Evolutionary conservation across 2,888 invertebrate species (phyloP).

Genomic region (Drosophila neutralis): DNA sequence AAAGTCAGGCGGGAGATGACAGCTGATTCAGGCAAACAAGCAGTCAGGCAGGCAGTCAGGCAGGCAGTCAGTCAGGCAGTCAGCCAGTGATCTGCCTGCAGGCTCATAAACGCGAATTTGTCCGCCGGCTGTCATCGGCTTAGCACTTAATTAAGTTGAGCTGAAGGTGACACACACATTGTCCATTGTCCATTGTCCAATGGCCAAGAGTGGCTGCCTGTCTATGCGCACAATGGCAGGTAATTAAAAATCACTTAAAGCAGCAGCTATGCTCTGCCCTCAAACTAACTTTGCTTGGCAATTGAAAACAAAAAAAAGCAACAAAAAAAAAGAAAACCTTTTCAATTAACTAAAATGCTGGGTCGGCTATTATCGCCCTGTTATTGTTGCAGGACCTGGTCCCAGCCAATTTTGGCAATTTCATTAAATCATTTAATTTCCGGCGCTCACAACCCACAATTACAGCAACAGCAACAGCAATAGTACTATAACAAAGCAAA

Average conservation of each 20-base stretch:
- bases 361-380: constrained; percentile 57
- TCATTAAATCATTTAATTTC: constrained; percentile 82
- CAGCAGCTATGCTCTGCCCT: constrained; percentile 6
- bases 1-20: background rate
- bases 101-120: constrained; percentile 24
- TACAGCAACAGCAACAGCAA: constrained; percentile 35
- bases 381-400: constrained; percentile 35
- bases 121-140: constrained; percentile 27
- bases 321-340: constrained; percentile 36
- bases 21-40: background rate
- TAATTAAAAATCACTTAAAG: constrained; percentile 76
- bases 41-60: constrained; percentile 6
- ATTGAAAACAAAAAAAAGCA: constrained; percentile 18
- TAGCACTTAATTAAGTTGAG: constrained; percentile 53
- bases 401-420: constrained; percentile 64
- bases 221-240: constrained; percentile 54
- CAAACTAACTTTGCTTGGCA: constrained; percentile 27
- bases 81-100: constrained; percentile 6
- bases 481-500: constrained; percentile 55
- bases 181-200: background rate
- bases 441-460: constrained; percentile 51
- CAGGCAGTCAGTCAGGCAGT: constrained; percentile 3
- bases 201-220: constrained; percentile 16
- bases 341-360: constrained; percentile 74
- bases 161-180: constrained; percentile 24